Conservation (phyloP, 1,140 invertebrate species). For the Zaprionus ornatus region DNA sequence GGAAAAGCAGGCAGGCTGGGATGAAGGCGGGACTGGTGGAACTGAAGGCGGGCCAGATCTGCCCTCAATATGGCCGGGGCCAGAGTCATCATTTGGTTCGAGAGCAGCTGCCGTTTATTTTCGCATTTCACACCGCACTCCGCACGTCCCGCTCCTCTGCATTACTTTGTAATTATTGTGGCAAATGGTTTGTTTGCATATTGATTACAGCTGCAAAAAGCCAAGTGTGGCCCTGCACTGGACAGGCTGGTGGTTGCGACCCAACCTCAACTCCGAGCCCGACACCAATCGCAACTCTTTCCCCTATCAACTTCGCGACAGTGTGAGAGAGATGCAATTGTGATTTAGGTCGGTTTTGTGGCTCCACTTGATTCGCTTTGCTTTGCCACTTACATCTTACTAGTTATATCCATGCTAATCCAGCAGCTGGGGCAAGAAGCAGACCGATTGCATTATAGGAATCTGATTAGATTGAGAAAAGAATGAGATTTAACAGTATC, state of each 20-base stretch:
- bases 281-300: not conserved
- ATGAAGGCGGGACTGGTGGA: not conserved
- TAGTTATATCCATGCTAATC: constrained; percentile 15
- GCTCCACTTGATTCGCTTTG: constrained; percentile 4
- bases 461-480: not conserved
- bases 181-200: constrained; percentile 81
- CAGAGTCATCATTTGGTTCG: constrained; percentile 66
- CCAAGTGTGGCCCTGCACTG: constrained; percentile 33
- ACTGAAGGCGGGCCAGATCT: constrained; percentile 4
- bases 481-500: not conserved
- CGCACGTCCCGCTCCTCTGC: constrained; percentile 42
- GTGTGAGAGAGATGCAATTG: constrained; percentile 16
- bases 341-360: constrained; percentile 18
- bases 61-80: constrained; percentile 50
- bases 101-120: constrained; percentile 75
- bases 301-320: constrained; percentile 3
- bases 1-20: not conserved
- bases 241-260: not conserved
- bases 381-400: not conserved
- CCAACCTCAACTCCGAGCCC: not conserved
- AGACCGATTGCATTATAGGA: not conserved
- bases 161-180: constrained; percentile 81
- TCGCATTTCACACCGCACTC: constrained; percentile 63
- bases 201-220: constrained; percentile 80
- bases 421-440: constrained; percentile 9